These are phyloP conservation scores for Cnemophilus loriae DNA, from an alignment of 2,113 vertebrate genomes.

Conservation along the genomic window DNA sequence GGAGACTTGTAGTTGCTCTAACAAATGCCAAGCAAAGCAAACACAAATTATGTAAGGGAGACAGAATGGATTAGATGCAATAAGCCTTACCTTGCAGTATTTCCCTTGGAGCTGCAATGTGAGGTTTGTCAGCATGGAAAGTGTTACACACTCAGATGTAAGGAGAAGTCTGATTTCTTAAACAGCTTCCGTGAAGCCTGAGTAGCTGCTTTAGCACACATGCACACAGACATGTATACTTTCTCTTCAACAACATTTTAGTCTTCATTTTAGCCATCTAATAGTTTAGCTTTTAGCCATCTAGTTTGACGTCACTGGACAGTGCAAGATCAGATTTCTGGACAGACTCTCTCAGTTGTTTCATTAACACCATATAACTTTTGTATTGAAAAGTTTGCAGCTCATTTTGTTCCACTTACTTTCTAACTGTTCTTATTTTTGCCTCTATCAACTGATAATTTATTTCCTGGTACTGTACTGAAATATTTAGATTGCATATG, in stretches of 20 bases:
- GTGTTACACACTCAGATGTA: neutral
- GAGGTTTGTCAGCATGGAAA: neutral
- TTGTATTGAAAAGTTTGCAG: neutral
- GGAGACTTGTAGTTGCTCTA: neutral
- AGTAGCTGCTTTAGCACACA: neutral
- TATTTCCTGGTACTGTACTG: neutral
- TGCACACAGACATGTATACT: rapidly evolving
- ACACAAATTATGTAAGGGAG: neutral
- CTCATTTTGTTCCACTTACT: neutral
- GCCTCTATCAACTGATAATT: neutral
- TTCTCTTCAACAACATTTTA: neutral
- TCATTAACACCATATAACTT: neutral
- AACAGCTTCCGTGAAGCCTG: neutral
- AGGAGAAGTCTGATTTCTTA: neutral
- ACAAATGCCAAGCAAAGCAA: neutral
- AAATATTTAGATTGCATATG: neutral
- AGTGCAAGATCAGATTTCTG: neutral
- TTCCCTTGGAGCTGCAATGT: neutral
- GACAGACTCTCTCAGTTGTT: neutral
- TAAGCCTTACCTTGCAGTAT: neutral
- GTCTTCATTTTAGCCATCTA: neutral
- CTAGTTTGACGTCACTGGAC: neutral
- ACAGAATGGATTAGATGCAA: neutral
- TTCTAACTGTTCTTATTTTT: neutral
- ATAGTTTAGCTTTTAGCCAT: neutral